A percentile compares a stretch with the other conserved stretches of the same genome.
These are phyloP conservation scores for Spondyliosoma cantharus DNA, from an alignment of 2,797 vertebrate species.

Conservation along the genomic window DNA sequence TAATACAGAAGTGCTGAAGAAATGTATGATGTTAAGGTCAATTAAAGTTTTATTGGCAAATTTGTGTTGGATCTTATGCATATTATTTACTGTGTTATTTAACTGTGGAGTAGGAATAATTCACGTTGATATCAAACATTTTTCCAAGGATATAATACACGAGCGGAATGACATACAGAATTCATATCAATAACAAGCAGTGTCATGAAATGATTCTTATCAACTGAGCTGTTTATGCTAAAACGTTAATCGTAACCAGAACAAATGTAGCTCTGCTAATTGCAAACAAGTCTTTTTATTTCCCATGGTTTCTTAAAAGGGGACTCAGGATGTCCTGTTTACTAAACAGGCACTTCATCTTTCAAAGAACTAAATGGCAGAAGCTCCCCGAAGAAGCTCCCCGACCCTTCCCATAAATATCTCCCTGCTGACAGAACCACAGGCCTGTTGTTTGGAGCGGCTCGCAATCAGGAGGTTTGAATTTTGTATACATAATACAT, in stretches of 20 bases:
- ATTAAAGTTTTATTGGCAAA: not conserved
- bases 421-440: too few relatives aligned
- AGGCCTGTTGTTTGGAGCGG: not conserved
- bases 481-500: not conserved
- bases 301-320: too few relatives aligned
- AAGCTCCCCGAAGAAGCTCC: too few relatives aligned
- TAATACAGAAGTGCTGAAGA: not conserved
- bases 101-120: not conserved
- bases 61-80: not conserved
- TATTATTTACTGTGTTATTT: not conserved
- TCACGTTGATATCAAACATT: not conserved
- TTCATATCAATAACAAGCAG: not conserved
- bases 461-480: not conserved
- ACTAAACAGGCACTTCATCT: too few relatives aligned
- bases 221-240: too few relatives aligned
- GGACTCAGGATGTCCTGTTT: too few relatives aligned
- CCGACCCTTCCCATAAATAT: not conserved
- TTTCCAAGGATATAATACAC: not conserved
- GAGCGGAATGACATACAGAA: not conserved
- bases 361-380: too few relatives aligned
- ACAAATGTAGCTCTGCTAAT: not conserved
- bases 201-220: not conserved
- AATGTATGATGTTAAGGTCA: not conserved
- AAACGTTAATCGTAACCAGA: not conserved
- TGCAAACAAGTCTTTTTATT: too few relatives aligned